Percentiles rank a stretch among this genome's conserved stretches.
phyloP scores from a whole-genome alignment of 37 sponge, comb jelly and placozoan species.

The Oopsacas minuta region DNA sequence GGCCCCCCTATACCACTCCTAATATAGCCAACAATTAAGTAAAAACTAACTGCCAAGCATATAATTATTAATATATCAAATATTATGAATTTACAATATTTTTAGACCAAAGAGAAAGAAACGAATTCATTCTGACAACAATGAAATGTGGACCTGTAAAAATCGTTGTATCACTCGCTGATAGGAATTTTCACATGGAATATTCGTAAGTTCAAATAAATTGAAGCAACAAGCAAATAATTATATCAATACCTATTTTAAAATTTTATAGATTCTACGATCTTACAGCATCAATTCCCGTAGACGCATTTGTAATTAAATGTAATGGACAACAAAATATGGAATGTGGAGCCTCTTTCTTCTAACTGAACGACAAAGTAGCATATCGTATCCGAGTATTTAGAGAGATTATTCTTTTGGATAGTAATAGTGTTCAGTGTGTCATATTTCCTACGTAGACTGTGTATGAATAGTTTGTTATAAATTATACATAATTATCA shows the following conservation, averaged over 20 bases:
- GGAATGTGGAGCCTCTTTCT: not conserved
- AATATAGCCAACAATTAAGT: no score
- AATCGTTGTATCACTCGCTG: not conserved
- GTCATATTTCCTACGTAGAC: no score
- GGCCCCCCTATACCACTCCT: no score
- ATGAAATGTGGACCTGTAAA: not conserved
- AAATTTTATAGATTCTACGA: not conserved
- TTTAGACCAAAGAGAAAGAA: not conserved
- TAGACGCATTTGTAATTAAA: not conserved
- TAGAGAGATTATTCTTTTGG: no score
- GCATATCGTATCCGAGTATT: no score
- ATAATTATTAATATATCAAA: no score
- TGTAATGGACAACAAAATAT: not conserved
- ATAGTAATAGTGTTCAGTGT: no score
- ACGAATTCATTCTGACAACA: not conserved
- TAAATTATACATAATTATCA: no score
- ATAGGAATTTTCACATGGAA: not conserved
- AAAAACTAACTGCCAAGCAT: no score
- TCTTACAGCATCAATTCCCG: not conserved
- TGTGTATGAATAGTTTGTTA: no score
- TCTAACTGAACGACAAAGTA: no score
- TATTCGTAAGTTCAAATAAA: not conserved
- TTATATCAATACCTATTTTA: not conserved
- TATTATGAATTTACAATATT: not conserved
- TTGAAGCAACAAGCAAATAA: not conserved